Evolutionary conservation across 2,888 invertebrate species (phyloP), one percentile per base, ranked within the genome.

Genomic region (Meiosimyza decipiens): DNA sequence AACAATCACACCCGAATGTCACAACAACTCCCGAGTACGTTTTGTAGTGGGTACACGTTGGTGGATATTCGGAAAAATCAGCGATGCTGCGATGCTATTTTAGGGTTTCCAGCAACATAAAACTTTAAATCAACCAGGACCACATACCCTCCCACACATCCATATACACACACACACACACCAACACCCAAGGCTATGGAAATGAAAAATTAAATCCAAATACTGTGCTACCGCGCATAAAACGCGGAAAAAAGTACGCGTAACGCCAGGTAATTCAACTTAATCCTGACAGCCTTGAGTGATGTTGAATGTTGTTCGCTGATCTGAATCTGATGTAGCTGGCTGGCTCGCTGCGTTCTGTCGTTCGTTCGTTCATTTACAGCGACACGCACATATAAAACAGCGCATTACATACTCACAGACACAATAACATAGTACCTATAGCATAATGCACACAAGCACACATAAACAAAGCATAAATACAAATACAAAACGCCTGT

Each of bases 171-270:
- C 28, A 13, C 18, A 15, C 15, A 6, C 1, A 47, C 54, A 40
- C 15, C 66, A 6, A 54, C 22, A 22, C 55, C 66, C 59, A 18
- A 40, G 73, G 57, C 47, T n/a, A 73, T 63, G 57, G 69, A 65
- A 52, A 73, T 73, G 64, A 73, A 73, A 72, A 73, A 69, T 69
- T 63, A 59, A 73, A 69, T 73, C 64, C 64, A 69, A 73, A 73
- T 73, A 69, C 59, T 54, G 40, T 59, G 63, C 69, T 40, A 40
- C 13, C 64, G 52, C 67, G 52, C 66, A 40, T 22, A 59, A 59
- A 63, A 57, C 47, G 59, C 64, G 51, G 68, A 69, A 71, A 40
- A 72, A 64, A 69, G 68, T 54, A 72, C 73, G 69, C 73, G 69
- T 69, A 70, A 69, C 73, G 64, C 73, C 59, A 73, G 69, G 69